phyloP scores from a whole-genome alignment of 1,140 invertebrate genomes.

The Ditylenchus dipsaci region DNA sequence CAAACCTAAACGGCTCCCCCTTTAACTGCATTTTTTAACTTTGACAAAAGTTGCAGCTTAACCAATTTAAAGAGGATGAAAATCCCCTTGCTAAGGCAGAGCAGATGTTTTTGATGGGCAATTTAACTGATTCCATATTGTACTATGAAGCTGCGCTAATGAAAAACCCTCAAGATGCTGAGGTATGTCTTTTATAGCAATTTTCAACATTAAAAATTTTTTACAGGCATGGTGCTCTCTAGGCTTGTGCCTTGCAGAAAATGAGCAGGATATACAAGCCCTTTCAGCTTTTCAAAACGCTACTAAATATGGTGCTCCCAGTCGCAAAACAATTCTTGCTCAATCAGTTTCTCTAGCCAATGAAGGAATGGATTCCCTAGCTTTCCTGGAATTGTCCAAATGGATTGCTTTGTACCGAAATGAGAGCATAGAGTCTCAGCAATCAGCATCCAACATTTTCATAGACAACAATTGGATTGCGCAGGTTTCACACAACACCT shows the following conservation, averaged over 20 bases:
- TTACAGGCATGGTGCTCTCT: conserved; percentile 63
- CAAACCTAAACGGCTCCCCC: too few relatives aligned
- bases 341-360: conserved; percentile 91
- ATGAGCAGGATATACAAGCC: conserved; percentile 77
- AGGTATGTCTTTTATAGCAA: too few relatives aligned
- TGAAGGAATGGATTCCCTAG: conserved; percentile 65
- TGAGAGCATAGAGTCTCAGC: conserved; percentile 3
- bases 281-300: conserved; percentile 79
- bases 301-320: conserved; percentile 74
- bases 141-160: conserved; percentile 92
- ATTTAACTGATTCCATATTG: conserved; percentile 87
- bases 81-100: conserved; percentile 81
- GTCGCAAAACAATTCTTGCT: conserved; percentile 78
- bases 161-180: conserved; percentile 72
- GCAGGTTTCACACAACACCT: not conserved
- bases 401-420: conserved; percentile 45
- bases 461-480: conserved; percentile 13
- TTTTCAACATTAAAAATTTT: not conserved
- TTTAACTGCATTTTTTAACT: conserved; percentile 53
- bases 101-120: conserved; percentile 74
- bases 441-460: not conserved
- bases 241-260: conserved; percentile 82
- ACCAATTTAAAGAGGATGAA: conserved; percentile 49
- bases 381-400: conserved; percentile 45
- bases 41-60: conserved; percentile 18